Conservation (phyloP, 2,113 vertebrate genomes). For the Sphaerodactylus townsendi region DNA sequence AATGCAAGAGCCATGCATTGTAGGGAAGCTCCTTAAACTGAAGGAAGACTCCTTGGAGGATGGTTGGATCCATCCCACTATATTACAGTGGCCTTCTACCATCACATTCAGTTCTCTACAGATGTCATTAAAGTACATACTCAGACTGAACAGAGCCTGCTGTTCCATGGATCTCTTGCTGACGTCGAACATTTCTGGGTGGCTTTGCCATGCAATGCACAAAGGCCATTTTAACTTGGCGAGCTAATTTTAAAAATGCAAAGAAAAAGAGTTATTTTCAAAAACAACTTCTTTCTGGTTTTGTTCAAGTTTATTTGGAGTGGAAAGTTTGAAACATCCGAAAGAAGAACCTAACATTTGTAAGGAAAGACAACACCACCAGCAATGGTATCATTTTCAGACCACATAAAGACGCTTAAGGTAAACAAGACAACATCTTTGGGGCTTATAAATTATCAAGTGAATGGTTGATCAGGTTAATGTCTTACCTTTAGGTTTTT, state of each 20-base stretch:
- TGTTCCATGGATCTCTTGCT: constrained; percentile 78
- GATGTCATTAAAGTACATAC: not conserved
- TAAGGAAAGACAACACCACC: not conserved
- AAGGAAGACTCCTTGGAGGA: no score
- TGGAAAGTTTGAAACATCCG: not conserved
- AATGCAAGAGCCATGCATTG: no score
- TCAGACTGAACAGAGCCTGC: constrained; percentile 45
- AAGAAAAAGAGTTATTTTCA: not conserved
- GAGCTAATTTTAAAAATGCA: constrained; percentile 65
- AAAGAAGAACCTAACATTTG: not conserved
- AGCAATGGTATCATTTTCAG: not conserved
- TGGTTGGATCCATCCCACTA: no score
- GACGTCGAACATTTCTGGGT: constrained; percentile 73
- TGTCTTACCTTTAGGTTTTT: constrained; percentile 82
- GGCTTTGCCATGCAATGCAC: constrained; percentile 80
- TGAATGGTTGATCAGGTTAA: not conserved
- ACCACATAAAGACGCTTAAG: not conserved
- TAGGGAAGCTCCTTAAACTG: no score
- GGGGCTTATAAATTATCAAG: not conserved
- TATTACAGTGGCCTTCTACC: no score
- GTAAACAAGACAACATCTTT: not conserved
- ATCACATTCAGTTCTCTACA: not conserved
- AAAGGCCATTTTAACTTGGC: constrained; percentile 87
- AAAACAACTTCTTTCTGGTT: no score
- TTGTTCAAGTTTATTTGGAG: no score